Base-by-base conservation (phyloP, 2,113 vertebrate species). In the Scytalopus superciliaris region DNA sequence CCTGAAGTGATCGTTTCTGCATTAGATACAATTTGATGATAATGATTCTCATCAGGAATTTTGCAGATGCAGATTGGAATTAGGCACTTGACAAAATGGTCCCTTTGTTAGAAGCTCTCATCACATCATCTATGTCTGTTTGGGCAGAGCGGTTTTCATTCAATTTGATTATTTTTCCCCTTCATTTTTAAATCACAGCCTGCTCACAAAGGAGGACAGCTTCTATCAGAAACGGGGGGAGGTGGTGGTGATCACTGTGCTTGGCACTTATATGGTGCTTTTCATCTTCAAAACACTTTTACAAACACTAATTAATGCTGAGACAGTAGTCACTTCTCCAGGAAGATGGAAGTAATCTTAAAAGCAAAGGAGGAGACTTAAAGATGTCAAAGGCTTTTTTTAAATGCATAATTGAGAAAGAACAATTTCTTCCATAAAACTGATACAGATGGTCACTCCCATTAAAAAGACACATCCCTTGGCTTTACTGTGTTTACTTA, bases 291-390 rank as follows among this genome's bases (percentile, higher is more conserved):
- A 67, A 97, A 75, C 77, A 62, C 81, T 96, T 91, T 60, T 70
- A 77, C 75, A 96, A 96, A 91, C 90, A 85, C 90, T 95, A 95
- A 97, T 96, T 96, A 96, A 96, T 69, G 93, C 87, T 92, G 87
- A 96, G 93, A 90, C 85, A 92, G 92, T 72, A 79, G 95, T 93
- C 84, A 68, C 60, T 92, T 92, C 82, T 93, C 82, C 55, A 84
- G 86, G 76, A 92, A 57, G 89, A 70, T 47, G 52, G 83, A 88
- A 85, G 79, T n/a, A 92, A 84, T 89, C 84, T 96, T 74, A 63
- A 92, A 92, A 89, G 84, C 89, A 63, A 82, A 94, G 75, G 68
- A 95, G 75, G 62, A 95, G 81, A 89, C 66, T 77, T 75, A 82
- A 83, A 97, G 62, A 94, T 64, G 76, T 66, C 66, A 94, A 79